phyloP scores from a whole-genome alignment of 1,140 invertebrate genomes.

The Ephestia elutella region DNA sequence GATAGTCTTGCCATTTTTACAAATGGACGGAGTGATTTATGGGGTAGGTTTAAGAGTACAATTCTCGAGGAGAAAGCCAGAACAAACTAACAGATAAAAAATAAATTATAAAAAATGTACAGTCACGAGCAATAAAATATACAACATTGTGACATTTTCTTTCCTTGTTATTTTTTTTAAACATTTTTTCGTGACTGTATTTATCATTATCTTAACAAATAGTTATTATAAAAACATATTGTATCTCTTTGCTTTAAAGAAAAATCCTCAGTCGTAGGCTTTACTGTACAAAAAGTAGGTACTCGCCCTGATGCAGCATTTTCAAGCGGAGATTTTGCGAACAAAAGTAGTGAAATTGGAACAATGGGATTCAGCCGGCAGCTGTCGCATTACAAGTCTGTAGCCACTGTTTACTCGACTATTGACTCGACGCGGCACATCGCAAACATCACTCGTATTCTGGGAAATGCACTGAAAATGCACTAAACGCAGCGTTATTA shows the following conservation, averaged over 20 bases:
- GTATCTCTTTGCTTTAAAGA: background rate
- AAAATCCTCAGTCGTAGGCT: background rate
- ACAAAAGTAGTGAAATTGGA: conserved; percentile 30
- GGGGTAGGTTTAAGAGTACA: no score
- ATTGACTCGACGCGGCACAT: conserved; percentile 25
- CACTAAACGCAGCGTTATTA: conserved; percentile 13
- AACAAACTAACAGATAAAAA: no score
- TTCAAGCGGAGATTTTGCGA: conserved; percentile 30
- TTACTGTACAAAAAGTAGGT: conserved; percentile 11
- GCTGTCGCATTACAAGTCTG: conserved; percentile 37
- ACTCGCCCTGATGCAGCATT: conserved; percentile 40
- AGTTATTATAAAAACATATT: no score
- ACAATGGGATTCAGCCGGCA: conserved; percentile 36
- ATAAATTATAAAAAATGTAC: no score
- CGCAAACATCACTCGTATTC: conserved; percentile 17
- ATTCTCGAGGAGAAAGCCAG: no score
- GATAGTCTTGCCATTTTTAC: no score
- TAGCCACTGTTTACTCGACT: conserved; percentile 25
- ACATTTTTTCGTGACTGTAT: no score
- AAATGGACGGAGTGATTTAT: no score
- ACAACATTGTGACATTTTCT: no score
- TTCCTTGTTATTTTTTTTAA: no score
- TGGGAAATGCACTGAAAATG: conserved; percentile 16
- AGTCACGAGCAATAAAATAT: no score
- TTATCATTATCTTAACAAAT: no score